Evolutionary conservation across 2,888 invertebrate genomes (phyloP).

Genomic region (Selenia dentaria): DNA sequence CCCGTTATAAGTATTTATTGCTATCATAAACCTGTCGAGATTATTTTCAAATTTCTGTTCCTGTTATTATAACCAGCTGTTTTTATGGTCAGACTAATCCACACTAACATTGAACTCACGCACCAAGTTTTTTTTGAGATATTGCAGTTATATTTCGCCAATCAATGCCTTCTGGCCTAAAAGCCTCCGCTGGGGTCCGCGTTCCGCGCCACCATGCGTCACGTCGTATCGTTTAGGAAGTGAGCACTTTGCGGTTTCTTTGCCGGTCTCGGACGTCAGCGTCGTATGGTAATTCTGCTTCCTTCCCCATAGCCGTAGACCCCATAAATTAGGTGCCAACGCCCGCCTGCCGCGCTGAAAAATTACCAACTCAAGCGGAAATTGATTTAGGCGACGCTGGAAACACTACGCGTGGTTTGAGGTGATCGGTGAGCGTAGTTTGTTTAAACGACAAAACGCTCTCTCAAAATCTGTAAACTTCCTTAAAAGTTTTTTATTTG

Average conservation of each 20-base stretch:
- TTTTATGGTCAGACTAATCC: too few species aligned
- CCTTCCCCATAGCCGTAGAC: slow-evolving; percentile 67
- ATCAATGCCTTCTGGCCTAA: slow-evolving; percentile 5
- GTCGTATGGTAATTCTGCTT: slow-evolving; percentile 80
- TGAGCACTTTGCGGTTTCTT: slow-evolving; percentile 57
- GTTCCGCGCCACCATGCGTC: slow-evolving; percentile 44
- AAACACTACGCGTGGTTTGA: slow-evolving; percentile 20
- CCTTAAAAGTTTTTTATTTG: too few species aligned
- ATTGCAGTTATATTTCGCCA: too few species aligned
- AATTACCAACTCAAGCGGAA: slow-evolving; percentile 70
- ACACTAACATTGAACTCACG: too few species aligned
- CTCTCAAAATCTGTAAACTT: too few species aligned
- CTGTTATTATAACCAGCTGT: too few species aligned
- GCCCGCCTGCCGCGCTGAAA: slow-evolving; percentile 68
- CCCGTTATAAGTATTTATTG: too few species aligned
- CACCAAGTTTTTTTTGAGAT: too few species aligned
- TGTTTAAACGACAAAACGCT: too few species aligned
- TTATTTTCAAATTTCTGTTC: too few species aligned
- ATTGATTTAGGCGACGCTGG: slow-evolving; percentile 47
- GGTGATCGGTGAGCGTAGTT: neutral
- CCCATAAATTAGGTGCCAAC: slow-evolving; percentile 76
- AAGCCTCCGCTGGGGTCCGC: slow-evolving; percentile 5
- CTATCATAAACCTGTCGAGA: too few species aligned
- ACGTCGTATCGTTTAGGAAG: slow-evolving; percentile 60
- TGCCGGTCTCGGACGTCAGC: slow-evolving; percentile 67